Conservation (phyloP, 2,113 vertebrate species). For the Channa argus region DNA sequence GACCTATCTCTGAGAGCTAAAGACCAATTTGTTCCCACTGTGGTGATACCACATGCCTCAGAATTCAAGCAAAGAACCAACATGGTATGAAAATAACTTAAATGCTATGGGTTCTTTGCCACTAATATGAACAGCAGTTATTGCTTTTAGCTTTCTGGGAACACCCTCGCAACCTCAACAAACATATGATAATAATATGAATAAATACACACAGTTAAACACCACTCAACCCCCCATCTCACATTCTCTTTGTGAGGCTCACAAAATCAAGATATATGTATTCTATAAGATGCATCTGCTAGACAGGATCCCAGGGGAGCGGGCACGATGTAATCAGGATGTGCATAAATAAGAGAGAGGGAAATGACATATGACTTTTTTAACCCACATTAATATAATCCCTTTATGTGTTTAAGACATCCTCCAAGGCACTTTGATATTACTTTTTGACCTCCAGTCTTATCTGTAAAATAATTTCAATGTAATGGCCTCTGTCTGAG, state of each 20-base stretch:
- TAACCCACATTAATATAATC: conserved; percentile 43
- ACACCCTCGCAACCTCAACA: not conserved
- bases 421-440: too few relatives aligned
- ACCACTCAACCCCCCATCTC: conserved; percentile 1
- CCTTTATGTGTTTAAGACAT: too few relatives aligned
- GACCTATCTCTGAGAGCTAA: conserved; percentile 48
- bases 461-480: conserved; percentile 6
- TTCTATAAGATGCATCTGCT: conserved; percentile 72
- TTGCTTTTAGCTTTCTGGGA: conserved; percentile 5
- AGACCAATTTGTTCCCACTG: conserved; percentile 43
- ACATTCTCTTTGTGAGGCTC: conserved; percentile 1
- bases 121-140: not conserved
- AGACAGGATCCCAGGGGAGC: conserved; percentile 58
- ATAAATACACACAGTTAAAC: conserved; percentile 17
- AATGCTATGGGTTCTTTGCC: not conserved
- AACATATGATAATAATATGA: conserved; percentile 15
- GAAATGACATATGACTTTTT: conserved; percentile 56
- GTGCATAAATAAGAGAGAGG: conserved; percentile 66
- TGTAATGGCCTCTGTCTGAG: not conserved
- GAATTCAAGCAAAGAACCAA: conserved; percentile 10
- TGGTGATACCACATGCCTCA: conserved; percentile 37
- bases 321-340: conserved; percentile 49
- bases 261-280: conserved; percentile 18
- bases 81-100: conserved; percentile 8
- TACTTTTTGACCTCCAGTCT: too few relatives aligned